Evolutionary conservation across 2,797 vertebrate genomes (phyloP).

Genomic region (Acanthurus leucopareius): DNA sequence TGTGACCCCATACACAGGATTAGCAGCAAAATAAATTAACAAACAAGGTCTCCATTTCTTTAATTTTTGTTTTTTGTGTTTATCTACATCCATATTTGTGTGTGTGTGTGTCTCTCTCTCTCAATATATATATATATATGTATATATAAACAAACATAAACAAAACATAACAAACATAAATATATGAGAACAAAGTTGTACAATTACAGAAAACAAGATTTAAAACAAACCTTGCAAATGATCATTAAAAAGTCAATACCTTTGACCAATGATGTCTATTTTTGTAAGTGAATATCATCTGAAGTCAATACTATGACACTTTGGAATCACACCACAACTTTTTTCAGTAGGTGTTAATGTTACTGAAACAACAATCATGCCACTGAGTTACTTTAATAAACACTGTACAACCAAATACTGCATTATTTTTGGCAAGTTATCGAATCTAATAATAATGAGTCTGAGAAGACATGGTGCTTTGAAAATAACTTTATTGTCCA

Average conservation of each 20-base stretch:
- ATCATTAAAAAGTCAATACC: not conserved
- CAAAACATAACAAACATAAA: no score
- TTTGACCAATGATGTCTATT: not conserved
- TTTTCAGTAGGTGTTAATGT: not conserved
- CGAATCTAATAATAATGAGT: not conserved
- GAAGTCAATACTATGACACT: not conserved
- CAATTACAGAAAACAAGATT: no score
- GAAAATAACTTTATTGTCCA: slow-evolving; percentile 88
- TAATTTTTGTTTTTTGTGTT: no score
- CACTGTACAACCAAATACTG: not conserved
- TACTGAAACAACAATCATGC: not conserved
- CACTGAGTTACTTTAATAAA: not conserved
- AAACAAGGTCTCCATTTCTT: no score
- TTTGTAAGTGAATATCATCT: not conserved
- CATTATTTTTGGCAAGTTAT: not conserved
- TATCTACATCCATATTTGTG: no score
- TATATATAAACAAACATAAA: no score
- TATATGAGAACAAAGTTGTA: no score
- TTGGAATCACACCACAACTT: not conserved
- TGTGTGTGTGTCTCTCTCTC: no score
- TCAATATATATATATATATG: no score
- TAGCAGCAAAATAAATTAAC: no score
- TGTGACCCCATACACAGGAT: no score
- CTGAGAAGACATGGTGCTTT: slow-evolving; percentile 50
- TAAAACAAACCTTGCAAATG: not conserved